A percentile compares a stretch with the other conserved stretches of the same genome.
phyloP scores from a whole-genome alignment of 2,888 invertebrate species.

The Rugalucina vietnamica region DNA sequence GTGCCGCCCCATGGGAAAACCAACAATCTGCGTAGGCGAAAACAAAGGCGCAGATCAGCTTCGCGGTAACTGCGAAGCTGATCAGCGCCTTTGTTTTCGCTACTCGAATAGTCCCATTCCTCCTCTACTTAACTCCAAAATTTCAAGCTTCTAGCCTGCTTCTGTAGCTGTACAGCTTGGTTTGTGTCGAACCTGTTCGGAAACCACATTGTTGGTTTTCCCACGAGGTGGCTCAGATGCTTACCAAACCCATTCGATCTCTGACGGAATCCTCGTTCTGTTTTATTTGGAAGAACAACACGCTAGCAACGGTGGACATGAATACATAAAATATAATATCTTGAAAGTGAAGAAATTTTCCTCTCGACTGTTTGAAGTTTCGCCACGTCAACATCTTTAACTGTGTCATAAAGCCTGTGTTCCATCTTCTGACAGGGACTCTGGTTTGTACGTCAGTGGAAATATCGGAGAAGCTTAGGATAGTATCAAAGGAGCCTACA shows the following conservation, averaged over 20 bases:
- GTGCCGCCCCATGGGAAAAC: too few relatives aligned
- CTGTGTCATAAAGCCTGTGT: slow-evolving; percentile 35
- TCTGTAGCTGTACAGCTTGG: too few relatives aligned
- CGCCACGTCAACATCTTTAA: slow-evolving; percentile 45
- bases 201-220: too few relatives aligned
- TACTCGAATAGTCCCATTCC: too few relatives aligned
- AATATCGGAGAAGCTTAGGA: neutral
- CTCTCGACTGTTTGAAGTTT: slow-evolving; percentile 37
- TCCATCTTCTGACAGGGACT: slow-evolving; percentile 13
- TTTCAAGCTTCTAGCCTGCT: too few relatives aligned
- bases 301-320: slow-evolving; percentile 8
- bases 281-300: slow-evolving; percentile 35
- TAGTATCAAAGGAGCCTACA: neutral
- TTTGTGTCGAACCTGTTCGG: too few relatives aligned
- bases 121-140: too few relatives aligned
- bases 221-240: too few relatives aligned
- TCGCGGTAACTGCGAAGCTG: too few relatives aligned
- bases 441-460: neutral
- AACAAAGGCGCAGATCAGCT: too few relatives aligned
- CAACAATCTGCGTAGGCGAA: too few relatives aligned
- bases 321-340: slow-evolving; percentile 10
- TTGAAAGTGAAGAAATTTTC: slow-evolving; percentile 24
- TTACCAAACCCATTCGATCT: slow-evolving; percentile 38
- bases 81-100: too few relatives aligned
- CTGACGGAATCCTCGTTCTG: slow-evolving; percentile 9